Conservation (phyloP, 2,888 invertebrate species). For the Mantis religiosa region DNA sequence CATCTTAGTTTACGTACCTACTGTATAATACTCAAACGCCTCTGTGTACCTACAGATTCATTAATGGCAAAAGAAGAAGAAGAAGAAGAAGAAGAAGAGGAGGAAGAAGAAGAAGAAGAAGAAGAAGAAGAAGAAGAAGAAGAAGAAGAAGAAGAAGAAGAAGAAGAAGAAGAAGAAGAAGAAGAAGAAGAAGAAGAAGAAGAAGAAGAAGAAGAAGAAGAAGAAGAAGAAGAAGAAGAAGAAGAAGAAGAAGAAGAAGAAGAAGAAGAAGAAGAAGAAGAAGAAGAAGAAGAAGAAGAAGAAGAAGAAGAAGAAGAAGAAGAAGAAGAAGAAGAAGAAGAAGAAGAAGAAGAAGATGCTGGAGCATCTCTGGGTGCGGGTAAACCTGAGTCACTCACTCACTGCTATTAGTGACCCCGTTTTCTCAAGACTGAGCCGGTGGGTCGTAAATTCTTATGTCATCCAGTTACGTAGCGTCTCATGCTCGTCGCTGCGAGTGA, state of each 20-base stretch:
- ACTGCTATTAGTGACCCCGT: no score
- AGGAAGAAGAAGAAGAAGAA: neutral
- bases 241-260: neutral
- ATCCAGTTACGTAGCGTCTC: no score
- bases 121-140: neutral
- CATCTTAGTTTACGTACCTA: no score
- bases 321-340: neutral
- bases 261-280: neutral
- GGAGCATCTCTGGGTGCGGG: no score
- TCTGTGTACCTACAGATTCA: no score
- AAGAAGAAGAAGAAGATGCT: no score
- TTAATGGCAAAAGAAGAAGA: neutral
- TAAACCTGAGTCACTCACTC: no score
- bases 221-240: neutral
- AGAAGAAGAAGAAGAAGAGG: neutral
- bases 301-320: neutral
- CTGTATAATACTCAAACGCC: no score
- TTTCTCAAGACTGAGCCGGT: no score
- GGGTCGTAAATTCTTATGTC: no score
- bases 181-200: neutral
- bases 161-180: neutral
- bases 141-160: neutral
- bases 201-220: neutral
- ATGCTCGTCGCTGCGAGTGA: no score
- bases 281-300: neutral